Base-by-base conservation (phyloP, 2,888 invertebrate genomes). In the Mythimna vitellina region DNA sequence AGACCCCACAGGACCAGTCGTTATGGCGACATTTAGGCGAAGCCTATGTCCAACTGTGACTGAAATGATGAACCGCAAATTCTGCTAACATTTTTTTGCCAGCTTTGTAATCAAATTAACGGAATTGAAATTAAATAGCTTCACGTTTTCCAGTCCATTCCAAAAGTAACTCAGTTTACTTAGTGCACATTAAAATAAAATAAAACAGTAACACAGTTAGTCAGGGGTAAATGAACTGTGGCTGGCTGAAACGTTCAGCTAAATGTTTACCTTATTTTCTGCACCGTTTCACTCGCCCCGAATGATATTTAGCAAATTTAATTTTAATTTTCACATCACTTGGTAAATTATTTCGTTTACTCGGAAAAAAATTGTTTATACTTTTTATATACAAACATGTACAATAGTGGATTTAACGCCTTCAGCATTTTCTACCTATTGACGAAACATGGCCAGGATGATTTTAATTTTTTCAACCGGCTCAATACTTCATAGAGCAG, bases 201-300 rank as follows among this genome's bases (percentile, higher is more conserved):
- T 70, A 42, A 67, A 81, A 68, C 72, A 64, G 75, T 60, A 75
- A 64, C 76, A 80, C 73, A 68, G 78, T 86, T 84, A 86, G 74
- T 83, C 87, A 83, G 76, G 66, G 86, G 86, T 87, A 80, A 87
- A 86, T 70, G 86, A 82, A 86, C 87, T 76, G 72, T 17, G 60
- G 73, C 60, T 22, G 56, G 61, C 54, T 78, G 25, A 68, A 63
- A 76, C 70, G 67, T 70, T 80, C 73, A 71, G 61, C 49, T 65
- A 20, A 71, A 82, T 72, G 62, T 84, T 79, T 68, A 65, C 68
- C 61, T 83, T 76, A 81, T 84, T 78, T 82, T 82, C 74, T 82
- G 81, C 78, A 78, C n/a, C 73, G 69, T 58, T 81, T 70, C 58
- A 78, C 70, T 60, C 46, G 57, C 54, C 64, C 60, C 73, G 53